phyloP scores from a whole-genome alignment of 2,797 vertebrate species.

The Urosaurus nigricauda region DNA sequence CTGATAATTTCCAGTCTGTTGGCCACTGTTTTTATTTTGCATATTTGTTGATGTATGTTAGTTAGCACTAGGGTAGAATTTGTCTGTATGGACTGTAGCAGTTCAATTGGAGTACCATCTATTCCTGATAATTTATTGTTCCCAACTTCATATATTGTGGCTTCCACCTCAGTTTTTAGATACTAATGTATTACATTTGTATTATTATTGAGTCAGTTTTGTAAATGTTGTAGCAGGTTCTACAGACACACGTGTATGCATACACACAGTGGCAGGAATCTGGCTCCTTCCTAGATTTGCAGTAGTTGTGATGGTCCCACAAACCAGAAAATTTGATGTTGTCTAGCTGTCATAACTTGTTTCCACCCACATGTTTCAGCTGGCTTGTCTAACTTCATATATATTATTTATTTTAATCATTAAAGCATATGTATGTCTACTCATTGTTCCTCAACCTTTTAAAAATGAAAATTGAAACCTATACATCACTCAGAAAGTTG shows the following conservation, averaged over 20 bases:
- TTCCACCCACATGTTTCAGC: not conserved
- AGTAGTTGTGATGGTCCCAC: not conserved
- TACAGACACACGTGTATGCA: not conserved
- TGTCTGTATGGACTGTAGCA: too few relatives aligned
- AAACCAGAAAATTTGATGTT: slow-evolving; percentile 7
- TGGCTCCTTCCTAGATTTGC: not conserved
- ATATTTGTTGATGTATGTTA: too few relatives aligned
- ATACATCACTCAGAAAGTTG: slow-evolving; percentile 12
- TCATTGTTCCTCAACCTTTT: not conserved
- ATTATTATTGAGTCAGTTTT: not conserved
- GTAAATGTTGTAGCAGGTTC: not conserved
- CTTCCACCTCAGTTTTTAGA: too few relatives aligned
- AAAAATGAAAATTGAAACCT: not conserved
- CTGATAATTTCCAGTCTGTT: too few relatives aligned
- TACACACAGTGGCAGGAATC: not conserved
- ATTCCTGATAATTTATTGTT: too few relatives aligned
- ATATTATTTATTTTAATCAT: not conserved
- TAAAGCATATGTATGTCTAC: not conserved
- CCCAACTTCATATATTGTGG: too few relatives aligned
- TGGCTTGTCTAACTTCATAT: not conserved
- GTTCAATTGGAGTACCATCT: too few relatives aligned
- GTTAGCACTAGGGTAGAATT: too few relatives aligned
- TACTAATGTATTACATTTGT: not conserved
- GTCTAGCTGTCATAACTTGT: slow-evolving; percentile 3
- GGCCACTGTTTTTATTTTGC: too few relatives aligned